Base-by-base conservation (phyloP, 2,888 invertebrate species). In the Napeogenes inachia region DNA sequence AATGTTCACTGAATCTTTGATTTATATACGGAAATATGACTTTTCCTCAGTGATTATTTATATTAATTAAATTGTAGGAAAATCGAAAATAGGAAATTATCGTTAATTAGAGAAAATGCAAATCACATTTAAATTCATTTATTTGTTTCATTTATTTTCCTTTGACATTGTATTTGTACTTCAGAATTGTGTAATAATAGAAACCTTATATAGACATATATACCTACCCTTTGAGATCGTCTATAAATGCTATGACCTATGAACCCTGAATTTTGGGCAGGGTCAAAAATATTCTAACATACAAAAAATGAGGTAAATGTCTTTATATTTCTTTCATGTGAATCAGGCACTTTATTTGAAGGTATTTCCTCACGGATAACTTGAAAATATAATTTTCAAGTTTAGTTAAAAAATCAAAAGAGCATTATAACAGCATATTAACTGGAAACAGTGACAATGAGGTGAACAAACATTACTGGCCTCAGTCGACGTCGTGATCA, bases 401-500 rank as follows among this genome's bases (percentile, higher is more conserved):
- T 30, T 50, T 30, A 8, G 8, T 50, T 30, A 30, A 30, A 21
- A 30, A 30, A 30, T 50, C 50, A 13, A 50, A 50, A 6, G 30
- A 50, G 30, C 10, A 30, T 50, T 5, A 6, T 47, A 13, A 13
- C 6, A n/a, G 47, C 21, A 13, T 13, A 21, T n/a, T 47, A 47
- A 35, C 42, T 42, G 42, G 8, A 59, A 61, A 56, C 56, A 45
- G 61, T 57, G 38, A 45, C 62, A 55, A 58, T 42, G 50, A 64
- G 53, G 63, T 57, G 57, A 54, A 69, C 66, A 71, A 72, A 74
- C 60, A 73, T 38, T 53, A 58, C 58, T 66, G 73, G 66, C 73
- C 73, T 74, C 70, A 76, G 59, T 13, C 68, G 67, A 6, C 65
- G 67, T 77, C 86, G 86, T 87, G 86, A 80, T 76, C 69, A 70